These are phyloP conservation scores for Caenorhabditis virilis DNA, from an alignment of 2,888 invertebrate species.

Conservation along the genomic window DNA sequence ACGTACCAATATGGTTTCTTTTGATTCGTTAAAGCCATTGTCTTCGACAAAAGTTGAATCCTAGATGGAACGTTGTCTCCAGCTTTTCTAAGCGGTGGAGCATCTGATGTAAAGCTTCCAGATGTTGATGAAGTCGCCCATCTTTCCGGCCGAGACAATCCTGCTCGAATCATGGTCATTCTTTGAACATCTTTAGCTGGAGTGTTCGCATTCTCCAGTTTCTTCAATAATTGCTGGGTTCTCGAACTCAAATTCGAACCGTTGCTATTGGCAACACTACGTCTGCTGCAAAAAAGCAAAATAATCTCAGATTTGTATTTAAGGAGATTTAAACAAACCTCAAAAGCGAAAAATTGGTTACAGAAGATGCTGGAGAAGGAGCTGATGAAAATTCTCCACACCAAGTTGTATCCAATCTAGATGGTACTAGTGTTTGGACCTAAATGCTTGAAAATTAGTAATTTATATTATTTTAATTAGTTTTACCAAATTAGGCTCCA, in stretches of 20 bases:
- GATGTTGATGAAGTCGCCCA: constrained; percentile 10
- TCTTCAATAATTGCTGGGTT: constrained; percentile 26
- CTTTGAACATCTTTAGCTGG: constrained; percentile 34
- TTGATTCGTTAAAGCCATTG: constrained; percentile 9
- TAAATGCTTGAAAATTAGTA: neutral
- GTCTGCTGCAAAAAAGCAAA: constrained; percentile 10
- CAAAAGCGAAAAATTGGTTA: constrained; percentile 32
- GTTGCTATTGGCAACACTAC: constrained; percentile 10
- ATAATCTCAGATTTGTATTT: no score
- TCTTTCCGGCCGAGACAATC: constrained; percentile 12
- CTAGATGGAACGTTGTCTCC: constrained; percentile 31
- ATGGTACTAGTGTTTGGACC: neutral
- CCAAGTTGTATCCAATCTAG: constrained; percentile 24
- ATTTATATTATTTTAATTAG: neutral
- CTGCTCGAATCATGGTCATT: constrained; percentile 29
- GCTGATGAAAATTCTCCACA: constrained; percentile 23
- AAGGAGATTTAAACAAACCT: constrained; percentile 1
- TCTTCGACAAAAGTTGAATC: constrained; percentile 33
- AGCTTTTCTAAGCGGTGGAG: constrained; percentile 31
- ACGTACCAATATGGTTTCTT: constrained; percentile 20
- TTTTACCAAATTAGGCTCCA: constrained; percentile 18
- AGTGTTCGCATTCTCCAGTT: constrained; percentile 16
- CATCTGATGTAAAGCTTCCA: neutral
- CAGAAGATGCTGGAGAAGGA: constrained; percentile 30
- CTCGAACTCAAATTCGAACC: constrained; percentile 21